phyloP scores from a whole-genome alignment of 2,888 invertebrate species.

The Hofmannophila pseudospretella region DNA sequence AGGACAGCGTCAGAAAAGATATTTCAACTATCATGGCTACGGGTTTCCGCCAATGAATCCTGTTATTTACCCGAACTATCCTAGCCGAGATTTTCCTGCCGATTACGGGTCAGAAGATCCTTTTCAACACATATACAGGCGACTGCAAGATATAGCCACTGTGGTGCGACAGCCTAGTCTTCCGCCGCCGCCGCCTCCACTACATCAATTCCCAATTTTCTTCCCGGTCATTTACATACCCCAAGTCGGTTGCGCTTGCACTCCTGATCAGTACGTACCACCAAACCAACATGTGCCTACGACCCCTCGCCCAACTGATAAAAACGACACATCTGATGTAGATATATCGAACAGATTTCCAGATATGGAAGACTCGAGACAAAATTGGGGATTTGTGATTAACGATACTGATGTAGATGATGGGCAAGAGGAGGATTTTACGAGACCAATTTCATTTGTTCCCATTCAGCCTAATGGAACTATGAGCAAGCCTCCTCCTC shows the following conservation, averaged over 20 bases:
- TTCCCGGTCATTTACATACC: conserved; percentile 46
- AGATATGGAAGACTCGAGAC: conserved; percentile 46
- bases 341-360: conserved; percentile 33
- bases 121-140: conserved; percentile 34
- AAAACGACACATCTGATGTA: not conserved
- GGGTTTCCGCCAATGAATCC: conserved; percentile 36
- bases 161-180: conserved; percentile 30
- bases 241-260: conserved; percentile 36
- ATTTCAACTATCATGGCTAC: conserved; percentile 36
- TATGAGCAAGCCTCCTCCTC: conserved; percentile 33
- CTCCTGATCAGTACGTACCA: conserved; percentile 15
- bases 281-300: conserved; percentile 14
- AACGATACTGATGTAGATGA: conserved; percentile 31
- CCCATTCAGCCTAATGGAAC: conserved; percentile 34
- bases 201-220: conserved; percentile 34
- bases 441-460: conserved; percentile 48
- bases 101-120: conserved; percentile 36
- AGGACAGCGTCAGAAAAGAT: conserved; percentile 42
- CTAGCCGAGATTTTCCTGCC: conserved; percentile 29
- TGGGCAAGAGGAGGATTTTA: conserved; percentile 23
- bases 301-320: conserved; percentile 11
- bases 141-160: conserved; percentile 37
- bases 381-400: conserved; percentile 51
- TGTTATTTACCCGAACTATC: conserved; percentile 22
- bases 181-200: conserved; percentile 22